A percentile compares a stretch with the other conserved stretches of the same genome.
phyloP scores from a whole-genome alignment of 2,888 invertebrate species.

The Nomada lathburiana region DNA sequence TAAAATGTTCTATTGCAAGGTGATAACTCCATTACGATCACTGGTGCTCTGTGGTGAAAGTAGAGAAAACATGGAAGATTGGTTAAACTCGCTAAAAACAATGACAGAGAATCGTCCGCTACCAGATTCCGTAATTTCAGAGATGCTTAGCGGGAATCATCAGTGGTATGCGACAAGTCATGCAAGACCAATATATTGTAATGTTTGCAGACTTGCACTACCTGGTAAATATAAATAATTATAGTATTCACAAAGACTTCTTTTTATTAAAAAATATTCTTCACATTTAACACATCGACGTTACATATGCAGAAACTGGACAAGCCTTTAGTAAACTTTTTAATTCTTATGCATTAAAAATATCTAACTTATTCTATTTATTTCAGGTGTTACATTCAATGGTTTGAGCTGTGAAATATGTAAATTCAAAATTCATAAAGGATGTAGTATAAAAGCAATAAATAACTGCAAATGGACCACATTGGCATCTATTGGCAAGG shows the following conservation, averaged over 20 bases:
- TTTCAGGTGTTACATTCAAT: constrained; percentile 95
- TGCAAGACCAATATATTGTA: constrained; percentile 98
- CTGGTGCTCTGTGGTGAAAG: constrained; percentile 92
- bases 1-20: constrained; percentile 83
- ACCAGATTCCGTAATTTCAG: constrained; percentile 86
- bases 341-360: not conserved
- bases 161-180: constrained; percentile 96
- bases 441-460: constrained; percentile 96
- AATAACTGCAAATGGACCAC: constrained; percentile 99
- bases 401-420: constrained; percentile 98
- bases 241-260: not conserved
- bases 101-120: constrained; percentile 86
- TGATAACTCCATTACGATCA: constrained; percentile 92
- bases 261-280: not conserved
- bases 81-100: constrained; percentile 93
- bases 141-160: constrained; percentile 90
- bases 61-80: constrained; percentile 96
- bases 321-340: not conserved
- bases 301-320: not conserved
- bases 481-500: constrained; percentile 96
- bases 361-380: not conserved
- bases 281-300: too few species aligned
- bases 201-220: constrained; percentile 97
- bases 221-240: constrained; percentile 85
- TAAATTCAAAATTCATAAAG: constrained; percentile 98